A percentile compares a stretch with the other conserved stretches of the same genome.
Evolutionary conservation across 2,797 vertebrate species (phyloP).

Genomic region (Brachyalestes nurse): DNA sequence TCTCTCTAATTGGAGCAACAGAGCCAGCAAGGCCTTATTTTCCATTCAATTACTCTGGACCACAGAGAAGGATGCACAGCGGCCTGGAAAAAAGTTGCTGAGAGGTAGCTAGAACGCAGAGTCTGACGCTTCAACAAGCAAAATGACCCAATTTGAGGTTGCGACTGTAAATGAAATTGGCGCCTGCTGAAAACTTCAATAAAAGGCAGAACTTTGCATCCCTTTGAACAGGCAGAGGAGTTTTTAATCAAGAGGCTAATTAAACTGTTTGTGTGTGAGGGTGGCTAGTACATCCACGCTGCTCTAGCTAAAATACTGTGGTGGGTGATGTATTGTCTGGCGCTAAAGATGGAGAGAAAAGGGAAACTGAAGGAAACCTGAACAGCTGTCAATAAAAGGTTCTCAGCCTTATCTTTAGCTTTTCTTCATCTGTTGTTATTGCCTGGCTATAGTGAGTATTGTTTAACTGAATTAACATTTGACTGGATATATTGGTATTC

Average conservation of each 20-base stretch:
- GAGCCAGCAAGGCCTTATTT: conserved; percentile 80
- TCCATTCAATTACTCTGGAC: conserved; percentile 81
- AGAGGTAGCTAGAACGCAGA: conserved; percentile 63
- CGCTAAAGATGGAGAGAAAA: conserved; percentile 45
- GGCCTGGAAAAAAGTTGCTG: conserved; percentile 59
- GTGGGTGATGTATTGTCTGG: conserved; percentile 55
- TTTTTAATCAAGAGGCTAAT: conserved; percentile 75
- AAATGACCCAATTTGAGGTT: conserved; percentile 82
- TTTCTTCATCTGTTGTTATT: conserved; percentile 26
- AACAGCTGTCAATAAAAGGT: conserved; percentile 28
- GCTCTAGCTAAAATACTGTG: conserved; percentile 53
- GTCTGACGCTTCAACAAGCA: conserved; percentile 68
- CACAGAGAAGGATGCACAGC: conserved; percentile 71
- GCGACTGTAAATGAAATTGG: conserved; percentile 81
- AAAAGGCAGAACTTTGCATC: conserved; percentile 68
- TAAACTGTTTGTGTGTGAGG: conserved; percentile 65
- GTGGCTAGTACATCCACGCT: conserved; percentile 52
- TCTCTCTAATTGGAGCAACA: conserved; percentile 78
- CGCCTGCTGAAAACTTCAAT: conserved; percentile 77
- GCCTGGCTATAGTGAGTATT: conserved; percentile 20
- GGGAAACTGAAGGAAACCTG: conserved; percentile 43
- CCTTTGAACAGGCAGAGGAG: conserved; percentile 73
- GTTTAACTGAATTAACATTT: conserved; percentile 20
- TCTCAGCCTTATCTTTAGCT: conserved; percentile 13
- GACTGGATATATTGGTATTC: neutral